Evolutionary conservation across 2,888 invertebrate genomes (phyloP).

Genomic region (Cataglyphis altisquamis): DNA sequence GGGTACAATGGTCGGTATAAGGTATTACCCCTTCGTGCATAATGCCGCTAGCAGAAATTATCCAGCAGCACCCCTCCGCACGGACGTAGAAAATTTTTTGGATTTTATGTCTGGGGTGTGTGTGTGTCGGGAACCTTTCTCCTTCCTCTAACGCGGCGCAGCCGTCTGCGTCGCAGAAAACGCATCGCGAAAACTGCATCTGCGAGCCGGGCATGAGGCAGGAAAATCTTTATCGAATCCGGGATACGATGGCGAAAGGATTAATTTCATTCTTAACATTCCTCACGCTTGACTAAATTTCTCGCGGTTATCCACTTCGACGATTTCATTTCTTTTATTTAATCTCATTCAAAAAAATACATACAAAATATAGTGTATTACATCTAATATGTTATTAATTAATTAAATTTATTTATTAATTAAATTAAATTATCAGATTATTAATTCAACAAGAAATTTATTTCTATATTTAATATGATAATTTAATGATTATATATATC

Average conservation of each 20-base stretch:
- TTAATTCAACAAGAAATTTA: background rate
- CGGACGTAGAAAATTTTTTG: conserved; percentile 67
- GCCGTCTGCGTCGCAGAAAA: conserved; percentile 80
- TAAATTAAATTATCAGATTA: background rate
- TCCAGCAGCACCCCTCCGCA: conserved; percentile 56
- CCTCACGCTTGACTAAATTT: background rate
- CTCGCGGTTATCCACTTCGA: background rate
- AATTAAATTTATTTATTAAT: too few relatives aligned
- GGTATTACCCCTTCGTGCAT: conserved; percentile 79
- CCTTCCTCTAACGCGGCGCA: conserved; percentile 65
- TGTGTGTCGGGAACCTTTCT: conserved; percentile 60
- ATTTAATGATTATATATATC: too few relatives aligned
- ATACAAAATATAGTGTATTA: background rate
- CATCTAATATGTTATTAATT: background rate
- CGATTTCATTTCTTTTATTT: background rate
- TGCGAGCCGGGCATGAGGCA: background rate
- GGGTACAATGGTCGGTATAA: conserved; percentile 77
- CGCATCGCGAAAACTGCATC: conserved; percentile 41
- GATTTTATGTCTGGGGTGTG: conserved; percentile 69
- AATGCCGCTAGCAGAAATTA: conserved; percentile 76
- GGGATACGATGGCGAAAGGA: background rate
- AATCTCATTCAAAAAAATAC: background rate
- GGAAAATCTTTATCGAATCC: background rate
- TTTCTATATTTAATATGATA: background rate
- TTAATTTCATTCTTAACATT: background rate